Percentiles rank a stretch among this genome's conserved stretches.
Conservation (phyloP, 1,140 invertebrate species). For the Heliothis subflexa region DNA sequence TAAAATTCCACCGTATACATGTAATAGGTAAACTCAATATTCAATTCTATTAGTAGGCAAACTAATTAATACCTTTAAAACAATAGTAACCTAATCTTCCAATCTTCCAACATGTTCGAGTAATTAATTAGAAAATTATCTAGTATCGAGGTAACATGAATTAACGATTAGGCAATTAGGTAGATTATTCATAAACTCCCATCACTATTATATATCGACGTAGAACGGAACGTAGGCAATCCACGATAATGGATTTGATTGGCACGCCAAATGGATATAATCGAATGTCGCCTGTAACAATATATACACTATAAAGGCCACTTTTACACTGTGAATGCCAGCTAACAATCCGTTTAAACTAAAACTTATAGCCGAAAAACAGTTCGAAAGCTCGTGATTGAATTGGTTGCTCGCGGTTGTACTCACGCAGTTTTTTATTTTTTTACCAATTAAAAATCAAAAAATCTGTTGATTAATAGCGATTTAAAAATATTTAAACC, state of each 20-base stretch:
- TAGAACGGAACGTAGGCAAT: constrained; percentile 28
- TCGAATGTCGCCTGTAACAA: background rate
- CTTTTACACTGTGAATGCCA: background rate
- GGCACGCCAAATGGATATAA: constrained; percentile 45
- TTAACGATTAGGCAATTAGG: constrained; percentile 39
- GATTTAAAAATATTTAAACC: too few relatives aligned
- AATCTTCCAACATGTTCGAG: background rate
- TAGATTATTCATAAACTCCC: constrained; percentile 44
- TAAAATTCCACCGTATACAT: too few relatives aligned
- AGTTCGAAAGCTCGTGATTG: background rate
- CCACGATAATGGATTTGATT: constrained; percentile 47
- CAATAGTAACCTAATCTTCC: background rate
- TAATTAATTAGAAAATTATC: constrained; percentile 13
- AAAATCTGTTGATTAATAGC: too few relatives aligned
- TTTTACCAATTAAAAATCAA: too few relatives aligned
- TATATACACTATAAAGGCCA: background rate
- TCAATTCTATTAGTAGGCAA: too few relatives aligned
- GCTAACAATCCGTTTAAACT: background rate
- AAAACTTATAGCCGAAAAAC: too few relatives aligned
- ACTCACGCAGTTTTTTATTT: background rate
- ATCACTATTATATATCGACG: constrained; percentile 18
- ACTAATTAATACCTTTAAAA: background rate
- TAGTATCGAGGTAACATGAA: constrained; percentile 12
- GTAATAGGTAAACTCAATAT: too few relatives aligned
- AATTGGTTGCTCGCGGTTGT: background rate